phyloP scores from a whole-genome alignment of 2,888 invertebrate genomes.

The Dicranocentrus wangi region DNA sequence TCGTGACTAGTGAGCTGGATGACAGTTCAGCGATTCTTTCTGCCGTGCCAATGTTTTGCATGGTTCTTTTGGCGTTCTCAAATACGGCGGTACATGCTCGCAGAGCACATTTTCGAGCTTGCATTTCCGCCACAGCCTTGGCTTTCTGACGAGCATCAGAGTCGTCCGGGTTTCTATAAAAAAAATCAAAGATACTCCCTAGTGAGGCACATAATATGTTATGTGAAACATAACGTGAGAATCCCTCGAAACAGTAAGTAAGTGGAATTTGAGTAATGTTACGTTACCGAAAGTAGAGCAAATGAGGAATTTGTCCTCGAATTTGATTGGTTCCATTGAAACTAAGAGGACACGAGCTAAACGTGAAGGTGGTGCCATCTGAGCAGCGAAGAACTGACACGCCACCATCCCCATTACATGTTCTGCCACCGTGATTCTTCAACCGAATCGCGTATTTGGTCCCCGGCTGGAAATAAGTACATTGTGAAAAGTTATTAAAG shows the following conservation, averaged over 20 bases:
- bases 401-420: constrained; percentile 96
- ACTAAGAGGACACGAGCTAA: constrained; percentile 92
- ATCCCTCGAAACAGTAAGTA: too few relatives aligned
- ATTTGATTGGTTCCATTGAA: constrained; percentile 97
- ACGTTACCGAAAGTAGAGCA: constrained; percentile 87
- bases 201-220: too few relatives aligned
- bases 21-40: constrained; percentile 77
- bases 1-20: constrained; percentile 81
- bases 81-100: constrained; percentile 73
- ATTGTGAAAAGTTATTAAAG: too few relatives aligned
- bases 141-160: constrained; percentile 78
- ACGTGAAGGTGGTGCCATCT: constrained; percentile 92
- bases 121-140: constrained; percentile 79
- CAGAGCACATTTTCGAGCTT: constrained; percentile 82
- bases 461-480: constrained; percentile 74
- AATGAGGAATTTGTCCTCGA: constrained; percentile 94
- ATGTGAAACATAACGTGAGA: too few relatives aligned
- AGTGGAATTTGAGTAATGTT: constrained; percentile 4
- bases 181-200: too few relatives aligned
- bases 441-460: constrained; percentile 90
- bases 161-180: constrained; percentile 79
- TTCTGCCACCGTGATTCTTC: constrained; percentile 91
- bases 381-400: constrained; percentile 90
- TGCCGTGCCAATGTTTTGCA: constrained; percentile 54
- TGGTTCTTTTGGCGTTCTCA: constrained; percentile 67